Evolutionary conservation across 2,113 vertebrate species (phyloP).

Genomic region (Gymnorhina tibicen): DNA sequence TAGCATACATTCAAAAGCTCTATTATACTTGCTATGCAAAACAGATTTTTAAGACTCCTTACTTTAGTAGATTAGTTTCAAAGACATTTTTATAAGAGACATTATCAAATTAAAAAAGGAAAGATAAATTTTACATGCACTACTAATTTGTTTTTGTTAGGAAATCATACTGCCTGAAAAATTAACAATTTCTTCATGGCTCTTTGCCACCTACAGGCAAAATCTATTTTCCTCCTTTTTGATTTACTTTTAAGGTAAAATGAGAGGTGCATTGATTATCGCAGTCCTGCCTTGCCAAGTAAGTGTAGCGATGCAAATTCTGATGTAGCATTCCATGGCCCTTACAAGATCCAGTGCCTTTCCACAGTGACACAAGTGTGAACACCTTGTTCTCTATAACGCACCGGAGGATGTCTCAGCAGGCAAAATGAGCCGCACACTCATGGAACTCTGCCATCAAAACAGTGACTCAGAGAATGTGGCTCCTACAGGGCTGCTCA

Average conservation of each 20-base stretch:
- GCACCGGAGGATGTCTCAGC: not conserved
- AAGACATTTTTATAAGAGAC: not conserved
- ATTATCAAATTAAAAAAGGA: not conserved
- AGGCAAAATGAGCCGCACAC: not conserved
- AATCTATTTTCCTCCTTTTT: not conserved
- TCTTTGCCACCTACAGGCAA: not conserved
- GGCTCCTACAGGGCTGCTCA: slow-evolving; percentile 52
- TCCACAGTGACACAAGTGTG: not conserved
- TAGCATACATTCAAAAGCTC: not conserved
- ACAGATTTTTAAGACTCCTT: not conserved
- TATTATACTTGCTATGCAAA: not conserved
- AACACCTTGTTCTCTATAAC: not conserved
- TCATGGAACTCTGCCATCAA: slow-evolving; percentile 30
- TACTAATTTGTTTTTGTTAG: not conserved
- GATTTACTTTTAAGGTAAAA: not conserved
- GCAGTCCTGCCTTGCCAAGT: not conserved
- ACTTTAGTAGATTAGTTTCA: not conserved
- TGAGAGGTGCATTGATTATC: not conserved
- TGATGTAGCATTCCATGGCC: not conserved
- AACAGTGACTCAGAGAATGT: slow-evolving; percentile 58
- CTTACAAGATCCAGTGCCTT: not conserved
- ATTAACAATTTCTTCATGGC: not conserved
- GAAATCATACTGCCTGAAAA: not conserved
- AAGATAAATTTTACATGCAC: not conserved
- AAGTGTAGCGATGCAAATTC: not conserved